Evolutionary conservation across 2,113 vertebrate genomes (phyloP).

Genomic region (Melospiza melodia): DNA sequence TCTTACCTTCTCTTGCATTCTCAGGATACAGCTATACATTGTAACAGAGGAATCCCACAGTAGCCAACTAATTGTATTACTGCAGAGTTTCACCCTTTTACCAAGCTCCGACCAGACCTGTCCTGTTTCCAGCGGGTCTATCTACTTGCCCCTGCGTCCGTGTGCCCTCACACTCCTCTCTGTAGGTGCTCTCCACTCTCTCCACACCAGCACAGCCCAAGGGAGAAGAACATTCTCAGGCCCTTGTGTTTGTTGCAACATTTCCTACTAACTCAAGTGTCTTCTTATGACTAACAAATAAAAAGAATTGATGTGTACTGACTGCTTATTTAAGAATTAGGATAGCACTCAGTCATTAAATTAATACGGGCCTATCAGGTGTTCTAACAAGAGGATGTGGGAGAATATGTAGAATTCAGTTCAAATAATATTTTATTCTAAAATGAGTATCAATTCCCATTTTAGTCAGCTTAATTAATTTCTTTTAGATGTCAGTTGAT

Average conservation of each 20-base stretch:
- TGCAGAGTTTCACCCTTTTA: neutral
- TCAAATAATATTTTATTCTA: neutral
- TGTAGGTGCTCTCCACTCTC: neutral
- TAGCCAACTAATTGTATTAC: neutral
- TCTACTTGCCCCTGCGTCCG: neutral
- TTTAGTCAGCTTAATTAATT: neutral
- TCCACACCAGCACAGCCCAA: neutral
- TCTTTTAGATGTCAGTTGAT: neutral
- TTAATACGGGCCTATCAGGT: neutral
- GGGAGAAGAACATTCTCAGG: neutral
- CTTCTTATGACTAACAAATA: neutral
- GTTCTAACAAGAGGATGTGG: neutral
- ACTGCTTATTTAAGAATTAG: neutral
- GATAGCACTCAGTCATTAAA: neutral
- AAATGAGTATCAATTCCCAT: neutral
- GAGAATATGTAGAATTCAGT: neutral
- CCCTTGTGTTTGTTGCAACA: neutral
- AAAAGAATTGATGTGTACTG: neutral
- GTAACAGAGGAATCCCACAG: accelerated
- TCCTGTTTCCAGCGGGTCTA: neutral
- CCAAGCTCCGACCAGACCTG: neutral
- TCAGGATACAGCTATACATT: neutral
- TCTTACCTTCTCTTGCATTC: neutral
- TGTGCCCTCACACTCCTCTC: accelerated
- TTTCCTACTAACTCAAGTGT: neutral